Evolutionary conservation across 2,888 invertebrate species (phyloP), one percentile per base, ranked within the genome.

Genomic region (Drosophila algonquin): DNA sequence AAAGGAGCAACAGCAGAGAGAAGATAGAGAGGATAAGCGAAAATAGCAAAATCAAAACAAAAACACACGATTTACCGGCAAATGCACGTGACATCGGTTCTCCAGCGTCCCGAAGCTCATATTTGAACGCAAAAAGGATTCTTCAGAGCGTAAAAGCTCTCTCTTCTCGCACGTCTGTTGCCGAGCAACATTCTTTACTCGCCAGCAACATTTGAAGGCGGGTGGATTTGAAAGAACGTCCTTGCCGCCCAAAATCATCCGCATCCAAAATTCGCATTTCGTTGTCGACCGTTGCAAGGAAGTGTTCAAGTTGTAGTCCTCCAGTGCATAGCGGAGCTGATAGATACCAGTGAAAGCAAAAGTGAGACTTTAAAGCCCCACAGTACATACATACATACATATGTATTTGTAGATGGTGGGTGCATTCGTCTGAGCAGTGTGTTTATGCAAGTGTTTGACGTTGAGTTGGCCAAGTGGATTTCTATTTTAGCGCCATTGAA

Each of bases 31-130:
- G 40, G 35, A 35, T 67, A 58, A 56, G 67, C 74, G 64, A 72
- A 68, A 73, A 76, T 60, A 44, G 67, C 46, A 74, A 84, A 84
- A 85, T 84, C 86, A 89, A 87, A 86, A 86, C 86, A 86, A 86
- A 89, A 86, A 86, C 80, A 86, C 45, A 80, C 76, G 70, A 83
- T 68, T 76, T 84, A 73, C 86, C 86, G 86, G 86, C 89, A 87
- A 87, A 76, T 72, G 76, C 87, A 84, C 87, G 87, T 88, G 84
- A 75, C 72, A 30, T 30, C 30, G 30, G 30, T 30, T 30, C 30
- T 30, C 30, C 30, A 8, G 7, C 30, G 8, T 30, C 30, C 30
- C 30, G 30, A 30, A 30, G 30, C 30, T 30, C 30, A 8, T 30
- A 8, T 30, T 30, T 30, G 30, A 30, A 8, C 30, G 30, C 30